Evolutionary conservation across 2,888 invertebrate species (phyloP).

Genomic region (Tipula helvola): DNA sequence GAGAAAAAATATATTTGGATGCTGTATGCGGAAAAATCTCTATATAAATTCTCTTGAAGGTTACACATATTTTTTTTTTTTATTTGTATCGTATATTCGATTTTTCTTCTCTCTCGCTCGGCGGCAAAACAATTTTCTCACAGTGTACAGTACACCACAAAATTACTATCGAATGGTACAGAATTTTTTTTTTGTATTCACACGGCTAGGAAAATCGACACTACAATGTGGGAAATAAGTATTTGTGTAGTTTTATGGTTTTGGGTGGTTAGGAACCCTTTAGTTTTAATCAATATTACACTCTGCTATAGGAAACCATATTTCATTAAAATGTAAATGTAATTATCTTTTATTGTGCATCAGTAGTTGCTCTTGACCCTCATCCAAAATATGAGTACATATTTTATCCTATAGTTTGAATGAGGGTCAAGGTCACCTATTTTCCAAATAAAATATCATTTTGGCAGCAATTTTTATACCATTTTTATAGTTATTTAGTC

Average conservation of each 20-base stretch:
- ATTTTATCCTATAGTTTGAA: background rate
- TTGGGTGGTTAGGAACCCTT: background rate
- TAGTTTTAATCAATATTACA: background rate
- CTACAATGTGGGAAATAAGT: background rate
- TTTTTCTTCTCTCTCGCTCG: background rate
- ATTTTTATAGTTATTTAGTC: background rate
- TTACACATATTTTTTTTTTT: background rate
- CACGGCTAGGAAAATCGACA: background rate
- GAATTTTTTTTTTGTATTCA: background rate
- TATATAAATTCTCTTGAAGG: background rate
- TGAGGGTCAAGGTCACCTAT: background rate
- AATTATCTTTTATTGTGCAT: background rate
- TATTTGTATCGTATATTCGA: background rate
- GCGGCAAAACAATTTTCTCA: background rate
- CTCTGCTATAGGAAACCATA: background rate
- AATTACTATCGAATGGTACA: too few species aligned
- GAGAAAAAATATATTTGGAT: background rate
- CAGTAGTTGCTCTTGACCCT: background rate
- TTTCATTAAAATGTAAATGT: background rate
- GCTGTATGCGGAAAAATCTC: background rate
- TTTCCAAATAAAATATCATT: background rate
- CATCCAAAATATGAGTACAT: background rate
- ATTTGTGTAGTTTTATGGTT: too few species aligned
- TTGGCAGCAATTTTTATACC: background rate
- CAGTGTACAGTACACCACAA: background rate